A percentile compares a stretch with the other conserved stretches of the same genome.
Conservation (phyloP, 2,888 invertebrate species). For the Drosophila lacicola region DNA sequence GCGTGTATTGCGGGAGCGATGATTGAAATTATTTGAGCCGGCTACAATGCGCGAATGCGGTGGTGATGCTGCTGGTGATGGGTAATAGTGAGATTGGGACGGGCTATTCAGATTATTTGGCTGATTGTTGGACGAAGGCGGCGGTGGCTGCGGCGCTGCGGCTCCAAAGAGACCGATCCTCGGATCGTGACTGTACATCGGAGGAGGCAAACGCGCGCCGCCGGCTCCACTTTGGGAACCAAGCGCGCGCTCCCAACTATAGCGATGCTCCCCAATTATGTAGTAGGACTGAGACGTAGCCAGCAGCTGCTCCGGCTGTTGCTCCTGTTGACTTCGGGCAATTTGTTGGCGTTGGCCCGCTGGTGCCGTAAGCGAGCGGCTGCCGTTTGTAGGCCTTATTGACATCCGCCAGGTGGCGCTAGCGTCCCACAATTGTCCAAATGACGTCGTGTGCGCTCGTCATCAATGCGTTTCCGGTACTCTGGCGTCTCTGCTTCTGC, state of each 20-base stretch:
- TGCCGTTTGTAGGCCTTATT: conserved; percentile 59
- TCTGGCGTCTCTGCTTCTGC: conserved; percentile 48
- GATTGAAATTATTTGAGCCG: conserved; percentile 64
- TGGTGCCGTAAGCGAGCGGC: conserved; percentile 57
- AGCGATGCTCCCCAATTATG: conserved; percentile 56
- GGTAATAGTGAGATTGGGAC: conserved; percentile 31
- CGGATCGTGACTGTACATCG: conserved; percentile 49
- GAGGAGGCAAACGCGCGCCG: conserved; percentile 38
- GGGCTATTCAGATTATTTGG: conserved; percentile 53
- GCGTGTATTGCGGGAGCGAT: conserved; percentile 42
- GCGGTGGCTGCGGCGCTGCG: conserved; percentile 21
- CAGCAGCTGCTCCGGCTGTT: conserved; percentile 24
- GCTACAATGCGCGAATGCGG: conserved; percentile 50
- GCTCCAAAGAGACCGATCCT: conserved; percentile 35
- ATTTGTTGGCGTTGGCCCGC: conserved; percentile 34
- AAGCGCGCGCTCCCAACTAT: conserved; percentile 58
- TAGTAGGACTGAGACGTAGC: conserved; percentile 31
- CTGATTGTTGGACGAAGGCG: conserved; percentile 28
- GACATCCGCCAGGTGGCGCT: conserved; percentile 54
- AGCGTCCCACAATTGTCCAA: conserved; percentile 45
- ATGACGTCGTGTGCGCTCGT: conserved; percentile 38
- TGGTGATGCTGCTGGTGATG: conserved; percentile 1
- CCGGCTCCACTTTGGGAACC: conserved; percentile 49
- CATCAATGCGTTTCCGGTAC: conserved; percentile 48
- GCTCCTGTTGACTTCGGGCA: conserved; percentile 42